Evolutionary conservation across 2,113 vertebrate genomes (phyloP).

Genomic region (Xyliphius kryptos): DNA sequence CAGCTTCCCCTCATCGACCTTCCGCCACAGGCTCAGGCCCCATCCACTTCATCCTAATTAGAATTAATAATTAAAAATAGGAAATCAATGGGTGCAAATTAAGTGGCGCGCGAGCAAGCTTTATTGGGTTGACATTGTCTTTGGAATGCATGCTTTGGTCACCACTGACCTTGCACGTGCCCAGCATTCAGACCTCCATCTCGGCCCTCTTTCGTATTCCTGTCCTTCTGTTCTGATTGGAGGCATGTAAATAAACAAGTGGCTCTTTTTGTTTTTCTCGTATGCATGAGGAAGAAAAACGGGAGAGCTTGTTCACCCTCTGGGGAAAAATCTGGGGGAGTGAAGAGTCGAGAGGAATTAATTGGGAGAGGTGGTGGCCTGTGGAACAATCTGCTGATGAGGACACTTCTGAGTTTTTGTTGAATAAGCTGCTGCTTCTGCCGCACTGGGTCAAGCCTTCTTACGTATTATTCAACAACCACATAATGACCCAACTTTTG

Average conservation of each 20-base stretch:
- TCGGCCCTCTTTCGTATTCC: conserved; percentile 39
- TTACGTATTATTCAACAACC: conserved; percentile 39
- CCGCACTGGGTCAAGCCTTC: conserved; percentile 46
- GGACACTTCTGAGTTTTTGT: conserved; percentile 58
- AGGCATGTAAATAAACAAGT: conserved; percentile 37
- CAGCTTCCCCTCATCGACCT: conserved; percentile 70
- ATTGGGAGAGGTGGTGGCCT: conserved; percentile 59
- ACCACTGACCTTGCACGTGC: conserved; percentile 44
- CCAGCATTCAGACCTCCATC: conserved; percentile 22
- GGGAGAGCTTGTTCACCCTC: conserved; percentile 47
- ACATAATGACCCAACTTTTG: conserved; percentile 32
- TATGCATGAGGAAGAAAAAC: conserved; percentile 42
- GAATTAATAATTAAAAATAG: conserved; percentile 99
- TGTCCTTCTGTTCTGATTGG: conserved; percentile 24
- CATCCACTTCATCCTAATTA: conserved; percentile 97
- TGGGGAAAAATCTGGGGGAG: conserved; percentile 30
- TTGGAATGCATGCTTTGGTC: conserved; percentile 46
- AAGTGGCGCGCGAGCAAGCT: conserved; percentile 70
- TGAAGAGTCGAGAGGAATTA: conserved; percentile 60
- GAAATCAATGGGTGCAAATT: conserved; percentile 97
- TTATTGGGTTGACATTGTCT: conserved; percentile 77
- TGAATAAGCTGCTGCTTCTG: conserved; percentile 59
- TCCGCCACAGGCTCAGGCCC: conserved; percentile 68
- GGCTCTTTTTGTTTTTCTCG: conserved; percentile 45
- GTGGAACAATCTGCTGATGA: conserved; percentile 69